Base-by-base conservation (phyloP, 2,888 invertebrate genomes). In the Philereme transversata region DNA sequence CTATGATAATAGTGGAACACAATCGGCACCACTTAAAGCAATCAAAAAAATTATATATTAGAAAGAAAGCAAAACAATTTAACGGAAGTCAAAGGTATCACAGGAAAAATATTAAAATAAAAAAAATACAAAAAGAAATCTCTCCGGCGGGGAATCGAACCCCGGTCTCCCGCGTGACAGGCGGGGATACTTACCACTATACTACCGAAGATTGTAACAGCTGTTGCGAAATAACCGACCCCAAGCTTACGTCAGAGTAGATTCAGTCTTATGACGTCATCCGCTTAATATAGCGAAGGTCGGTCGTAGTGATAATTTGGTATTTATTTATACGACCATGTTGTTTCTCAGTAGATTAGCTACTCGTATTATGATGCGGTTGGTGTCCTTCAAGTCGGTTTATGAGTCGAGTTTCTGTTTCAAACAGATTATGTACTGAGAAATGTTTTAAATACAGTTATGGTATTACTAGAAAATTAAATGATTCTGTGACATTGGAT, bases 161-260 rank as follows among this genome's bases (percentile, higher is more conserved):
- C 92, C 92, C 91, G 91, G 92, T 92, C 93, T 93, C 92, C 92
- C 92, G 92, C 92, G 92, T 92, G 92, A 92, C 92, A 93, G 91
- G 92, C 92, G 91, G 92, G 92, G 91, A 92, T 93, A 92, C 92
- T 92, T 70, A 92, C 92, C 92, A 92, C 92, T 92, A 92, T 92
- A 92, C 92, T 92, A 92, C 92, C 92, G 91, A 89, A 86, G 90
- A 90, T 41, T 49, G 22, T 67, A 45, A 4, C 3, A 0, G 4
- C 0, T 0, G 3, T 0, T 0, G 2, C 45, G 47, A 62, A 69
- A 69, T 52, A 49, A 38, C 9, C 10, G 4, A 55, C 0, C 35
- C 1, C 11, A 44, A 46, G 34, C 22, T 44, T 44, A 59, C 51
- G 47, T 22, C 22, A 40, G 40, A 22, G 9, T 3, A 1, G 9